These are phyloP conservation scores for Drosophila nigromelanica DNA, from an alignment of 1,140 invertebrate genomes.

Conservation along the genomic window DNA sequence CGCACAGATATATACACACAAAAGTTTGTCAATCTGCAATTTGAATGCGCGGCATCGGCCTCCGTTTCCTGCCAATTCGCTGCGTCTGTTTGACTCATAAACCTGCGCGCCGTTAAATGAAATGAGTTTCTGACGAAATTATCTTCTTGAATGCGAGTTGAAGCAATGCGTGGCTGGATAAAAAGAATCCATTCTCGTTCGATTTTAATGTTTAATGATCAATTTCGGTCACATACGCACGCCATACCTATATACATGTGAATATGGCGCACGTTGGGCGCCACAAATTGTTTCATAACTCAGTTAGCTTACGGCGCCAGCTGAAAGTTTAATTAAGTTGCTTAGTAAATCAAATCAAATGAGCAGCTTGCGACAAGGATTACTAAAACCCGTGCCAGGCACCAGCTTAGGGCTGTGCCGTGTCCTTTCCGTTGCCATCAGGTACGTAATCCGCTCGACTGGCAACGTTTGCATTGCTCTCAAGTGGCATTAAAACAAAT, in stretches of 20 bases:
- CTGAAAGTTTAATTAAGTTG: slow-evolving; percentile 76
- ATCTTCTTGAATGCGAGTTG: slow-evolving; percentile 44
- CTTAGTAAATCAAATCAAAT: slow-evolving; percentile 78
- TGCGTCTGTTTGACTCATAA: slow-evolving; percentile 70
- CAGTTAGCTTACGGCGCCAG: slow-evolving; percentile 53
- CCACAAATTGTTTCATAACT: slow-evolving; percentile 75
- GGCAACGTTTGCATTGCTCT: slow-evolving; percentile 40
- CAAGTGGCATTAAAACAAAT: slow-evolving; percentile 80
- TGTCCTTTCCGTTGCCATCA: slow-evolving; percentile 8
- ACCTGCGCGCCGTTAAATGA: slow-evolving; percentile 78
- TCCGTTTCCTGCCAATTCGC: slow-evolving; percentile 53
- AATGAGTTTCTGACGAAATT: slow-evolving; percentile 80
- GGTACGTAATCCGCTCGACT: slow-evolving; percentile 50
- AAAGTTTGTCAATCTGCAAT: slow-evolving; percentile 78
- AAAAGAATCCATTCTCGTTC: slow-evolving; percentile 40
- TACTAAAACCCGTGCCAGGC: slow-evolving; percentile 12
- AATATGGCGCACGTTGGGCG: neutral
- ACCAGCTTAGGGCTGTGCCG: neutral
- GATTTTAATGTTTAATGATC: slow-evolving; percentile 71
- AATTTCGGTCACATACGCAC: slow-evolving; percentile 39
- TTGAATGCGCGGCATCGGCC: slow-evolving; percentile 74
- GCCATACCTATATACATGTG: neutral
- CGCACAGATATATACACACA: slow-evolving; percentile 3
- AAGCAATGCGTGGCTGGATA: neutral
- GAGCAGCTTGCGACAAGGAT: slow-evolving; percentile 56